Conservation (phyloP, 2,797 vertebrate genomes). For the Rhinogobio ventralis region DNA sequence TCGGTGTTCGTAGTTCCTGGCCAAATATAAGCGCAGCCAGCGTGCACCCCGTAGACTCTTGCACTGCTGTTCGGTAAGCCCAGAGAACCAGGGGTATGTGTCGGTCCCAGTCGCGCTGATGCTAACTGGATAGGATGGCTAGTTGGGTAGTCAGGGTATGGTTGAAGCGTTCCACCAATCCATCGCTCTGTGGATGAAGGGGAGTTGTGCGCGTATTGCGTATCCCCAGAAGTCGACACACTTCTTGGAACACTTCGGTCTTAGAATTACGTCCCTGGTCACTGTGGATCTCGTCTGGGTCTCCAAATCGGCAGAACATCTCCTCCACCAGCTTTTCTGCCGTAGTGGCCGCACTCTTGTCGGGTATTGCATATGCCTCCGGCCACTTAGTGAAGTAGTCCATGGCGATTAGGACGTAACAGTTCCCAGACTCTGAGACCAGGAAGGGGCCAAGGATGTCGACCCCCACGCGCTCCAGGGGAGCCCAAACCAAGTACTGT, state of each 20-base stretch:
- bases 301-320: too few relatives aligned
- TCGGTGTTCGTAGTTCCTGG: neutral
- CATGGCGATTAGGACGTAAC: neutral
- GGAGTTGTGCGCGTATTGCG: neutral
- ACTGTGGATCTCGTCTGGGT: neutral
- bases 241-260: neutral
- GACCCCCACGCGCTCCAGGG: neutral
- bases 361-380: too few relatives aligned
- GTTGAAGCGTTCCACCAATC: neutral
- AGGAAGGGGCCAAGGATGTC: neutral
- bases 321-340: too few relatives aligned
- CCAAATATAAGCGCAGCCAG: neutral
- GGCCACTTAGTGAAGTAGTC: neutral
- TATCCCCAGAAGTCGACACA: neutral
- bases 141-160: neutral
- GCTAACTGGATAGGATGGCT: neutral
- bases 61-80: neutral
- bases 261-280: neutral
- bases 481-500: neutral
- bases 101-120: neutral
- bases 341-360: too few relatives aligned
- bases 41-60: rapidly evolving
- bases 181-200: neutral
- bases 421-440: too few relatives aligned
- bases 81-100: neutral